Percentiles rank a stretch among this genome's conserved stretches.
Conservation (phyloP, 2,113 vertebrate genomes). For the Mirza zaza region DNA sequence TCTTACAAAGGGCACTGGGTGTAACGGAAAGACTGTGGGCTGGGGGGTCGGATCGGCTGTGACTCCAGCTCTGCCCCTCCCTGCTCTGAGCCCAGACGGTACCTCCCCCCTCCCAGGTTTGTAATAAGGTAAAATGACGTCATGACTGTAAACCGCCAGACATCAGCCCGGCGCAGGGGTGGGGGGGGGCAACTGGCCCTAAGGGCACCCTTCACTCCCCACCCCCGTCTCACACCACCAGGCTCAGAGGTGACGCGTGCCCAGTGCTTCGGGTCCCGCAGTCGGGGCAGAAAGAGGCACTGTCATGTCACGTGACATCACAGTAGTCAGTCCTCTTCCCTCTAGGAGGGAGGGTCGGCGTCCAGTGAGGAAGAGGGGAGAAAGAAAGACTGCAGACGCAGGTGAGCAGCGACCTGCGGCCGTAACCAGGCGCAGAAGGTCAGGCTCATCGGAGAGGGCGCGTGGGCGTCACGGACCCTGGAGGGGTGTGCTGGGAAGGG, state of each 20-base stretch:
- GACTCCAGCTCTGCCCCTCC: neutral
- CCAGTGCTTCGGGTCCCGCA: neutral
- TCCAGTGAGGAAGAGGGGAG: neutral
- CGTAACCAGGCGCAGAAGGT: neutral
- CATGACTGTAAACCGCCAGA: neutral
- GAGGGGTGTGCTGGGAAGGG: neutral
- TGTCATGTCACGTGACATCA: neutral
- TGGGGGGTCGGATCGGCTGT: rapidly evolving
- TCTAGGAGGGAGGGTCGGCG: neutral
- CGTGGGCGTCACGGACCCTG: neutral
- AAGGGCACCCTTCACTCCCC: neutral
- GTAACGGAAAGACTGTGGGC: rapidly evolving
- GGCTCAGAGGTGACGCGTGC: neutral
- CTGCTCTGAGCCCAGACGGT: rapidly evolving
- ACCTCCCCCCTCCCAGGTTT: neutral
- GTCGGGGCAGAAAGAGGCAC: neutral
- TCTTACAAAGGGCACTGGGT: neutral
- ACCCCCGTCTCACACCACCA: neutral
- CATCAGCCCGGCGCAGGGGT: neutral
- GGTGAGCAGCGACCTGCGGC: neutral
- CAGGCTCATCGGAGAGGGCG: rapidly evolving
- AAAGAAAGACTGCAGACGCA: neutral
- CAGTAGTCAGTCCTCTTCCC: neutral
- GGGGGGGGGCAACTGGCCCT: neutral
- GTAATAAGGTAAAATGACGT: neutral